Base-by-base conservation (phyloP, 2,888 invertebrate species). In the Aelia acuminata region DNA sequence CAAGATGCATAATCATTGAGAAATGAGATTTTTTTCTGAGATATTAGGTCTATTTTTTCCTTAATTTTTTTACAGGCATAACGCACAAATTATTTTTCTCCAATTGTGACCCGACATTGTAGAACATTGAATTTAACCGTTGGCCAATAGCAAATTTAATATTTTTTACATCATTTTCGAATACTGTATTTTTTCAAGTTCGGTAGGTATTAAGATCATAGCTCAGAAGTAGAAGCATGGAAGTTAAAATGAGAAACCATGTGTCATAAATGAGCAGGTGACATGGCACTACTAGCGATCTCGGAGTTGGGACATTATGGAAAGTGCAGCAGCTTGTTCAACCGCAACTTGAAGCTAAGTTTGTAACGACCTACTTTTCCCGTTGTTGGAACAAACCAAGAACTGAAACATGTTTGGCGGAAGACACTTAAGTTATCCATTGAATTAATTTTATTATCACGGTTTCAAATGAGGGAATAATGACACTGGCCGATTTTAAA, bases 311-410 rank as follows among this genome's bases (percentile, higher is more conserved):
- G 18, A 70, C 63, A 70, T 70, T 70, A 70, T 70, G 63, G 63
- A 70, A 70, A 70, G 63, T 70, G 63, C 63, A 70, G 5, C 63
- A 70, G 63, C 63, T 70, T 70, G 63, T 31, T 70, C 63, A 35
- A 70, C 63, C 63, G 18, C 63, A 70, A 70, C 63, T 70, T 70
- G 31, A 70, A 35, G 63, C 63, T 70, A 70, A 70, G 63, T 70
- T 70, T 70, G 7, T 35, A 70, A 31, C 31, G 35, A 31, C 63
- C 35, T 35, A 31, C 35, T 70, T 70, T 70, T n/a, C 31, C 63
- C 18, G 18, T 7, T 70, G 63, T 35, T 70, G 18, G 63, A 70
- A 31, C 63, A 7, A 70, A 70, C 35, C 63, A 70, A 70, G 63
- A 70, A 70, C 63, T 70, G 63, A 18, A 70, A 31, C 63, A 35